These are phyloP conservation scores for Lathronympha strigana DNA, from an alignment of 2,888 invertebrate genomes.

Conservation along the genomic window DNA sequence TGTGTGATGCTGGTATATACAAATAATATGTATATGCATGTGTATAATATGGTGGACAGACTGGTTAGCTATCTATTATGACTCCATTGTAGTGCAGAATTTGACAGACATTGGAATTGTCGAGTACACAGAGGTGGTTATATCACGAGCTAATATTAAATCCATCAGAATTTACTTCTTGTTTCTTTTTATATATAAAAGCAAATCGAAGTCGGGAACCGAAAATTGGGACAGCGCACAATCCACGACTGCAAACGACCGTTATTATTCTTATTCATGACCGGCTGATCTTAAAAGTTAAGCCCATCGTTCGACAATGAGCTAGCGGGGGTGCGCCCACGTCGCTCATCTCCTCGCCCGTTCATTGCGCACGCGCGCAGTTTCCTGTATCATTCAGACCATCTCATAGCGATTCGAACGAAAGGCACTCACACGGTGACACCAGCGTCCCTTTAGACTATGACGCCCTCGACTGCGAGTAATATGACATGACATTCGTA, in stretches of 20 bases:
- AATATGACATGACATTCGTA: background rate
- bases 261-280: conserved; percentile 42
- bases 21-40: no score
- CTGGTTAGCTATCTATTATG: no score
- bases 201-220: background rate
- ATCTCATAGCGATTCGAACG: conserved; percentile 61
- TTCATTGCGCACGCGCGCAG: conserved; percentile 74
- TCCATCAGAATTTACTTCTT: background rate
- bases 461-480: conserved; percentile 12
- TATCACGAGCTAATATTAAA: background rate
- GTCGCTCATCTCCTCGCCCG: conserved; percentile 76
- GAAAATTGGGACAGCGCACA: conserved; percentile 22
- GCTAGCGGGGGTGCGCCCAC: conserved; percentile 77
- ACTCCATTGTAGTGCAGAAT: no score
- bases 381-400: conserved; percentile 76
- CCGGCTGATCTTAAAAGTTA: conserved; percentile 46
- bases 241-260: conserved; percentile 33
- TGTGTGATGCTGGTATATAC: no score
- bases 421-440: conserved; percentile 60
- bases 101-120: no score
- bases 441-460: conserved; percentile 45
- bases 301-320: conserved; percentile 68
- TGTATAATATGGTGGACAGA: no score
- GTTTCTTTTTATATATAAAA: background rate
- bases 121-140: no score